Base-by-base conservation (phyloP, 1,140 invertebrate genomes). In the Brachionus rubens region DNA sequence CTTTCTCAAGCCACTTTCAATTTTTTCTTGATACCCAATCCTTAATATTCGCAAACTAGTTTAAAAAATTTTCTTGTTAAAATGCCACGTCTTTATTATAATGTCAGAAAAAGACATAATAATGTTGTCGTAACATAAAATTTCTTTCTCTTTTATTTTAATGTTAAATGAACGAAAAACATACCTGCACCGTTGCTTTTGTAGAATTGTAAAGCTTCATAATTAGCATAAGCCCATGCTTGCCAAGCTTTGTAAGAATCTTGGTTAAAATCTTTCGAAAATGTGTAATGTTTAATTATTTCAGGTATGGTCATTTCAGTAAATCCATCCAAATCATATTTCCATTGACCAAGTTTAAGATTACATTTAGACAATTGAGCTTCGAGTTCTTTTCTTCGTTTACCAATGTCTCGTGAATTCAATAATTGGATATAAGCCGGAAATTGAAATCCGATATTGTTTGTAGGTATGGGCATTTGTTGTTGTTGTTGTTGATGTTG, bases 201-300 rank as follows among this genome's bases (percentile, higher is more conserved):
- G 83, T 93, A 92, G 83, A 92, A 93, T 0, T 94, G 81, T 12
- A 98, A 92, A 0, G 95, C 91, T 85, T 98, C 94, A 81, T 96
- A 99, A 83, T 98, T 98, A 88, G 94, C 96, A 79, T 95, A 96
- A 0, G 96, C 96, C 88, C 92, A 96, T 1, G 94, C 89, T 84
- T 99, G 96, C 94, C 96, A 99, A 0, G 96, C 86, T 82, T 88
- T 88, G 78, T 88, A 88, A 86, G 87, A 88, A 54, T 85, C 82
- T 40, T 90, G 88, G 82, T 98, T 92, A 79, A 93, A 89, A 78
- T 91, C 90, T 2, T 93, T 96, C 0, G 96, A 94, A 30, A 90
- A 87, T 33, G 88, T 87, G 81, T 94, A 98, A 78, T 85, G 94
- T 26, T 91, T 88, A 3, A 98, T 84, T 1, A 97, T 91, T 16